A percentile compares a stretch with the other conserved stretches of the same genome.
Conservation (phyloP, 2,113 vertebrate species). For the Scophthalmus maximus region DNA sequence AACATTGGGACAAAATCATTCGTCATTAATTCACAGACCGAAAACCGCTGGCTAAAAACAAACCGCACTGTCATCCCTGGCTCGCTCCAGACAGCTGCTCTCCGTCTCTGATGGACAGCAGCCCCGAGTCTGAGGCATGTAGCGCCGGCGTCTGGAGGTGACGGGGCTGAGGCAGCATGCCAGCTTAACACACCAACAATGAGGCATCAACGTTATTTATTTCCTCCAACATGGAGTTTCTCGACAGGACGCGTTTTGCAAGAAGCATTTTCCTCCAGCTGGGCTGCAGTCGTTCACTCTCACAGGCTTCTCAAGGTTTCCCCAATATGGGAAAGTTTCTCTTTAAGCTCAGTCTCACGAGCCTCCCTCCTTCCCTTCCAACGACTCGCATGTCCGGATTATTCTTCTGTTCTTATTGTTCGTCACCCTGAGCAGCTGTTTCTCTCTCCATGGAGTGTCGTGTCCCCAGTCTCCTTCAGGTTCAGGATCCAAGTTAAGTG, state of each 20-base stretch:
- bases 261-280: conserved; percentile 21
- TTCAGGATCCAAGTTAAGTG: conserved; percentile 15
- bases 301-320: conserved; percentile 43
- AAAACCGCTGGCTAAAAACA: neutral
- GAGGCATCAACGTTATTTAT: conserved; percentile 41
- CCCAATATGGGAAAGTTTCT: conserved; percentile 79
- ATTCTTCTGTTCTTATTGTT: conserved; percentile 18
- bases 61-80: conserved; percentile 3
- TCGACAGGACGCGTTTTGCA: conserved; percentile 20
- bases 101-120: conserved; percentile 5
- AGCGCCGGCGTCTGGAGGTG: conserved; percentile 52
- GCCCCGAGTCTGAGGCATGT: conserved; percentile 21
- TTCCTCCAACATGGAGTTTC: conserved; percentile 63
- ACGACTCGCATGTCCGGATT: conserved; percentile 38
- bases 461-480: neutral
- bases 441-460: neutral
- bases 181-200: conserved; percentile 35
- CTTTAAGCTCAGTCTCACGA: conserved; percentile 32
- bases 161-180: conserved; percentile 48
- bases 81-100: conserved; percentile 6
- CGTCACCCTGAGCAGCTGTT: conserved; percentile 43
- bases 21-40: conserved; percentile 19
- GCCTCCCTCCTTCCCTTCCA: conserved; percentile 18
- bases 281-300: conserved; percentile 8
- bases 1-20: conserved; percentile 43